These are phyloP conservation scores for Poecile atricapillus DNA, from an alignment of 2,113 vertebrate genomes.

Conservation along the genomic window DNA sequence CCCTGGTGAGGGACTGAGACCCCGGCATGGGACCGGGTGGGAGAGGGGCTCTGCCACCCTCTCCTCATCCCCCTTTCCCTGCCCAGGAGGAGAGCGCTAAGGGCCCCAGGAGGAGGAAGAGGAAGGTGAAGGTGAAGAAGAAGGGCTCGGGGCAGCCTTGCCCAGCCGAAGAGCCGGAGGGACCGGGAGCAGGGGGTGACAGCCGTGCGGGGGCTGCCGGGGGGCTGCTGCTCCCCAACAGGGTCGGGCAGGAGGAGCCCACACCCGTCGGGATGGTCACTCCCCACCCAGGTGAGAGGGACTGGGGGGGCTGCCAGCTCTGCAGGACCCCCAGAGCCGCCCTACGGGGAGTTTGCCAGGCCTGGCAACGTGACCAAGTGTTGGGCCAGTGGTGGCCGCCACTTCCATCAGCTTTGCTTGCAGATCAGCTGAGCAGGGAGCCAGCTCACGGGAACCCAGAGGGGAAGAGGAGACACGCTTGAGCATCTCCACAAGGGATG, in stretches of 20 bases:
- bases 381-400: accelerated
- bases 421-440: neutral
- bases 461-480: neutral
- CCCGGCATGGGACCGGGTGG: accelerated
- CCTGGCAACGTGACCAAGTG: accelerated
- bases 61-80: neutral
- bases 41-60: accelerated
- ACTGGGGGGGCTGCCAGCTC: neutral
- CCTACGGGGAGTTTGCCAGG: accelerated
- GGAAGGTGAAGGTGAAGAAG: constrained; percentile 61
- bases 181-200: constrained; percentile 13
- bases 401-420: neutral
- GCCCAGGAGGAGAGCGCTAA: constrained; percentile 62
- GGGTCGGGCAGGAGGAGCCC: neutral
- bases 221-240: constrained; percentile 27
- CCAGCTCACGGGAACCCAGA: accelerated
- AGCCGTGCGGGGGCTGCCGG: constrained; percentile 13
- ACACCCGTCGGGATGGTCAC: accelerated
- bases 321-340: neutral
- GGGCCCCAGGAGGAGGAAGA: constrained; percentile 70
- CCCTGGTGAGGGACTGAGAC: constrained; percentile 50
- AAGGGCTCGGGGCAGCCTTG: neutral
- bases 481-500: neutral
- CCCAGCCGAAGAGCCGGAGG: neutral
- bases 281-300: neutral